A percentile compares a stretch with the other conserved stretches of the same genome.
phyloP scores from a whole-genome alignment of 2,113 vertebrate genomes.

The Cathartes aura region DNA sequence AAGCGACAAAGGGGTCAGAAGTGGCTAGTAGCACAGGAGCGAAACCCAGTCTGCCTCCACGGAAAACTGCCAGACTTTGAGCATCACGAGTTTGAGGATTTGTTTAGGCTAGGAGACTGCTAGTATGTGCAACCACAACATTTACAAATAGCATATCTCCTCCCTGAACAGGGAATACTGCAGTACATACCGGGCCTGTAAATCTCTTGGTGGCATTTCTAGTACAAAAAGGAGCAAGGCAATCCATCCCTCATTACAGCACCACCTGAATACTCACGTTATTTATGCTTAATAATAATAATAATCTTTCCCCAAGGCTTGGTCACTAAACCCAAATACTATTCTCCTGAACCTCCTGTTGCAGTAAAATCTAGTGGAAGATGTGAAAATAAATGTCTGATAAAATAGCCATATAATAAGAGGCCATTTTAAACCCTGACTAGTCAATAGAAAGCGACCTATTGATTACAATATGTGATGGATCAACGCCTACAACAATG shows the following conservation, averaged over 20 bases:
- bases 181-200: not conserved
- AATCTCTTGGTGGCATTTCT: not conserved
- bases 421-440: not conserved
- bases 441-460: not conserved
- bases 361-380: not conserved
- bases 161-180: not conserved
- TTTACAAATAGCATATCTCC: not conserved
- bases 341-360: not conserved
- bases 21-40: not conserved
- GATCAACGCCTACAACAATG: not conserved
- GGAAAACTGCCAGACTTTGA: not conserved
- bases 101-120: not conserved
- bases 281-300: not conserved
- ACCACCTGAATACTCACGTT: not conserved
- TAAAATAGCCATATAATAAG: not conserved
- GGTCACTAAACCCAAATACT: not conserved
- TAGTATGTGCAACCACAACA: not conserved
- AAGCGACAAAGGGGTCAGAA: fast-evolving
- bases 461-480: not conserved
- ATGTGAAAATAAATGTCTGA: not conserved
- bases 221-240: not conserved
- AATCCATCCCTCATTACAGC: not conserved
- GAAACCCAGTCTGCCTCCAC: not conserved
- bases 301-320: not conserved
- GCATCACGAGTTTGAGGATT: not conserved